Evolutionary conservation across 2,113 vertebrate species (phyloP), one percentile per base, ranked within the genome.

Genomic region (Nyctereutes procyonoides): DNA sequence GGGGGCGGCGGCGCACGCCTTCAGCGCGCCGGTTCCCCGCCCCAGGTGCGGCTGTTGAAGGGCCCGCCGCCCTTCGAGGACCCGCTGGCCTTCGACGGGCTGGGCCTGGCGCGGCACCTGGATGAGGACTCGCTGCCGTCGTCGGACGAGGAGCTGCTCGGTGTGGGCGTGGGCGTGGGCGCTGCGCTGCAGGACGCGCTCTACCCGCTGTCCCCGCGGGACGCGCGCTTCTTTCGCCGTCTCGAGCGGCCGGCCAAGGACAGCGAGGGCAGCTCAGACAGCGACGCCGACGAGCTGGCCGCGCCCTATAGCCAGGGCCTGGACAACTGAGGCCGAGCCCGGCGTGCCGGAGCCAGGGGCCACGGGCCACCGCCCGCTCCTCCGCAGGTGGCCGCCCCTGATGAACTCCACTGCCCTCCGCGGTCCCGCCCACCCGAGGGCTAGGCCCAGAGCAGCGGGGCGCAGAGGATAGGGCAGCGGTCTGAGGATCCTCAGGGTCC

Each of bases 61-160:
- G 99, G 99, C 32, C 99, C 99, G 3, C 98, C 99, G 73, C 98
- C 99, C 94, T 99, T 98, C 30, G 98, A 98, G 56, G 98, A 99
- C 76, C 97, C 99, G 1, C 69, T 99, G 98, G 93, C 98, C 28
- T 99, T 99, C 97, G 99, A 99, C 94, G 99, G 99, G 81, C 99
- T 99, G 60, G 98, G 99, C 96, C 98, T 99, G 98, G 98, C 99
- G 63, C 99, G 99, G 58, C 99, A 99, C 19, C 98, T 99, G 80
- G 99, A 99, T 51, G 99, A 99, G 32, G 99, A 99, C 98, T 99
- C 99, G 16, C 99, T 99, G 96, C 99, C 99, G 20, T 99, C 99
- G 2, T 99, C 99, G 0, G 99, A 99, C 3, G 99, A 99, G 69
- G 99, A 99, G 98, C 99, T 99, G 76, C 99, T 99, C 85, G 99